These are phyloP conservation scores for Fringilla coelebs DNA, from an alignment of 2,797 vertebrate species.

Conservation along the genomic window DNA sequence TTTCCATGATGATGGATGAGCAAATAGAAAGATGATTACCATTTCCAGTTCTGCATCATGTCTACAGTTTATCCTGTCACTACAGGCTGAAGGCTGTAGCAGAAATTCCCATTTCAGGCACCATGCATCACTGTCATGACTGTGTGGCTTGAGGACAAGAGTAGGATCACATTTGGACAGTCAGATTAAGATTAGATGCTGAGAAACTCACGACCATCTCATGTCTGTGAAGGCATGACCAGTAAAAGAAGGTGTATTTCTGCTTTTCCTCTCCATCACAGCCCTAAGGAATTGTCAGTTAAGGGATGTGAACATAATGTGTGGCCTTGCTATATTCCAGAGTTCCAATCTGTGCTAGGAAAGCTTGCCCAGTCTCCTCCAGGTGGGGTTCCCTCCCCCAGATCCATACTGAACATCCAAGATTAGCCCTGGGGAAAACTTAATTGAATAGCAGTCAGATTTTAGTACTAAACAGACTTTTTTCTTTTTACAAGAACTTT, in stretches of 20 bases:
- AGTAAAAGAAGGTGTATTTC: not conserved
- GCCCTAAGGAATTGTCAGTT: not conserved
- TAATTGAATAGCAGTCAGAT: not conserved
- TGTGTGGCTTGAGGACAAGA: not conserved
- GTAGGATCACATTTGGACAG: not conserved
- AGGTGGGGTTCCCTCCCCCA: not conserved
- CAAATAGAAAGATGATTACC: not conserved
- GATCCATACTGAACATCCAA: not conserved
- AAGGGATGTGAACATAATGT: not conserved
- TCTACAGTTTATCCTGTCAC: not conserved
- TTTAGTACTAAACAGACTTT: not conserved
- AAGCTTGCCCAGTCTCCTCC: not conserved
- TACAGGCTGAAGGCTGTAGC: not conserved
- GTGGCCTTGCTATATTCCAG: not conserved
- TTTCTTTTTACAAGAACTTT: not conserved
- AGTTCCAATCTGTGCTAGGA: not conserved
- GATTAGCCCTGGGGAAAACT: not conserved
- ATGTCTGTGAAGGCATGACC: not conserved
- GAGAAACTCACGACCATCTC: not conserved
- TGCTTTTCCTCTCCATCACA: not conserved
- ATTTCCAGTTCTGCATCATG: not conserved
- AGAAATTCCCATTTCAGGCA: not conserved
- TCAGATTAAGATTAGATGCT: not conserved
- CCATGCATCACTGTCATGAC: not conserved
- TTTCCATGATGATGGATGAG: not conserved